Percentiles rank a stretch among this genome's conserved stretches.
These are phyloP conservation scores for Trachemys scripta DNA, from an alignment of 2,113 vertebrate species.

Conservation along the genomic window DNA sequence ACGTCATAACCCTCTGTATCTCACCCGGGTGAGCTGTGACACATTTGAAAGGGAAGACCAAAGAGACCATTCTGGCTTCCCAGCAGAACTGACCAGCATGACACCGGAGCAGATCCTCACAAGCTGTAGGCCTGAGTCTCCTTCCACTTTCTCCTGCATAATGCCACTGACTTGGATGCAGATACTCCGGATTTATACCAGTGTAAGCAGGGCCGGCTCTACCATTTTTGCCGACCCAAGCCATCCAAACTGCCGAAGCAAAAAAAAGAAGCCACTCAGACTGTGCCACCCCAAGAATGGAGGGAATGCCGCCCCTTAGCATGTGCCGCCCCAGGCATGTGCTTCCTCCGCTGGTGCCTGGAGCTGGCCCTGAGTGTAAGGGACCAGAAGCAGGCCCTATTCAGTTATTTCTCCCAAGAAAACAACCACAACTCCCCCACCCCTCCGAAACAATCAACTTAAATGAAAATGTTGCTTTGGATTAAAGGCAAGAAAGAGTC, in stretches of 20 bases:
- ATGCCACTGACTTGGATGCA: not conserved
- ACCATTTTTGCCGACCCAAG: too few relatives aligned
- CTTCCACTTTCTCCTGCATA: not conserved
- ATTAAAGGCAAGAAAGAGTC: not conserved
- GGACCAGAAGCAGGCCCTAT: not conserved
- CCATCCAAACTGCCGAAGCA: too few relatives aligned
- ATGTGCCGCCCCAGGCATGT: too few relatives aligned
- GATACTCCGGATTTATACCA: not conserved
- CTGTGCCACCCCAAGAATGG: too few relatives aligned
- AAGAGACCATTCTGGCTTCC: not conserved
- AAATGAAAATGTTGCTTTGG: not conserved
- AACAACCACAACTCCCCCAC: not conserved
- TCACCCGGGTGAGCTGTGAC: not conserved
- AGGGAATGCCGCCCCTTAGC: too few relatives aligned
- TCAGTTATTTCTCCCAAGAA: not conserved
- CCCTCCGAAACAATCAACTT: not conserved
- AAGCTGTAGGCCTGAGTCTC: not conserved
- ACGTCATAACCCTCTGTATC: not conserved
- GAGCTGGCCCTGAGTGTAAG: too few relatives aligned
- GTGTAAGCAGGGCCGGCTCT: too few relatives aligned
- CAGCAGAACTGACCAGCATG: not conserved
- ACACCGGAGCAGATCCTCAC: not conserved
- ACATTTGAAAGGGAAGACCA: not conserved
- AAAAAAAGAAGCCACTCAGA: too few relatives aligned
- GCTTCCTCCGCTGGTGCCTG: too few relatives aligned